These are phyloP conservation scores for Thalpophila matura DNA, from an alignment of 2,888 invertebrate species.

Conservation along the genomic window DNA sequence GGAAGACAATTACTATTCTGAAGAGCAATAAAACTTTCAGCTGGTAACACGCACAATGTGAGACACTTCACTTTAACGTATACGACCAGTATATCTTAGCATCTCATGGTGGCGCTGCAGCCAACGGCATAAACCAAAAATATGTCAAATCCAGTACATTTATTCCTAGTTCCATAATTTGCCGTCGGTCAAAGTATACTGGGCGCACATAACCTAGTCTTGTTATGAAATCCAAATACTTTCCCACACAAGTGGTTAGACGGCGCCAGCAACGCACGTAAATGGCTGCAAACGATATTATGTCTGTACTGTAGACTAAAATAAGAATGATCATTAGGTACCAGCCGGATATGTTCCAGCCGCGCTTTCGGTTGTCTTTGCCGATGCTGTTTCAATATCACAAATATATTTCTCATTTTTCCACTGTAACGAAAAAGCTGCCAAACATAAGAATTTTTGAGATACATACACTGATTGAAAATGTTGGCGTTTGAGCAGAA, in stretches of 20 bases:
- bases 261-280: conserved; percentile 56
- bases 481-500: conserved; percentile 12
- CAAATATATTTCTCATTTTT: conserved; percentile 38
- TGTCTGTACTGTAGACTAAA: conserved; percentile 58
- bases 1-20: conserved; percentile 49
- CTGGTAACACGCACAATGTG: conserved; percentile 33
- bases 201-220: conserved; percentile 19
- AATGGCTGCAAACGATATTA: conserved; percentile 57
- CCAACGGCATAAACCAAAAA: background rate
- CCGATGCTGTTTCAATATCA: conserved; percentile 47
- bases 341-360: conserved; percentile 61
- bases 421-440: conserved; percentile 25
- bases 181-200: conserved; percentile 5
- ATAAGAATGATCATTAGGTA: conserved; percentile 61
- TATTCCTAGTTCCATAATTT: conserved; percentile 13
- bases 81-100: conserved; percentile 11
- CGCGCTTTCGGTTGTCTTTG: conserved; percentile 41
- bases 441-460: conserved; percentile 20
- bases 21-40: conserved; percentile 51
- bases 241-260: conserved; percentile 37
- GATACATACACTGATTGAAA: conserved; percentile 16
- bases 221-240: conserved; percentile 53
- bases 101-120: conserved; percentile 29
- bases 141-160: background rate
- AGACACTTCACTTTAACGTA: conserved; percentile 39